Evolutionary conservation across 2,888 invertebrate species (phyloP).

Genomic region (Drosophila multiciliata): DNA sequence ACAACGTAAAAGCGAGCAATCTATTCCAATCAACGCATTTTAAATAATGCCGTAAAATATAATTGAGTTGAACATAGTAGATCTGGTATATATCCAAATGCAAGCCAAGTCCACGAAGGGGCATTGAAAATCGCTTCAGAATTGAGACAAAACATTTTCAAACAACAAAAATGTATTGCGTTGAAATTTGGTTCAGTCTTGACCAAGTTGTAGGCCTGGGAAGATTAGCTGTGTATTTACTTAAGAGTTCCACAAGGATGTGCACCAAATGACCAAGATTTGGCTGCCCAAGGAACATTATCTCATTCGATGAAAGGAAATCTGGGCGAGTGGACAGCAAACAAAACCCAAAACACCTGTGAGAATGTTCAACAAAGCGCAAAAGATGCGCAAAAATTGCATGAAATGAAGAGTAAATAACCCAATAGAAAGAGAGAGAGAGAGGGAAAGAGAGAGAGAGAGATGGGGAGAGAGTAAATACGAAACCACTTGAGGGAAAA

Average conservation of each 20-base stretch:
- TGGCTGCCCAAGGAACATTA: slow-evolving; percentile 6
- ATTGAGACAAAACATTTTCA: neutral
- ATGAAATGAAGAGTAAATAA: slow-evolving; percentile 60
- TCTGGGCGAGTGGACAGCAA: slow-evolving; percentile 64
- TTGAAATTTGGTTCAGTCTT: neutral
- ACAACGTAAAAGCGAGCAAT: slow-evolving; percentile 20
- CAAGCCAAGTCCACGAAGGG: neutral
- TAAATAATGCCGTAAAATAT: neutral
- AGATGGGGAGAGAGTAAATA: slow-evolving; percentile 31
- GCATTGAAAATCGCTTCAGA: neutral
- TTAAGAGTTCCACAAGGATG: neutral
- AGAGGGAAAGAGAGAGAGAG: neutral
- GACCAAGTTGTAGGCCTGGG: slow-evolving; percentile 9
- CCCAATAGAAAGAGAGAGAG: neutral
- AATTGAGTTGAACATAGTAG: neutral
- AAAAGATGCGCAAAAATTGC: slow-evolving; percentile 74
- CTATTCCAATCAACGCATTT: slow-evolving; percentile 40
- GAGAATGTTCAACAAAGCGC: slow-evolving; percentile 74
- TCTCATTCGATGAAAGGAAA: slow-evolving; percentile 35
- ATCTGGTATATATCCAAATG: neutral
- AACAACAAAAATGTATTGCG: neutral
- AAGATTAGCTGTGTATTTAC: neutral
- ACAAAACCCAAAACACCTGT: slow-evolving; percentile 67
- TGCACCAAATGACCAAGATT: neutral
- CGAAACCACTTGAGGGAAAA: slow-evolving; percentile 70